phyloP scores from a whole-genome alignment of 2,888 invertebrate species.

The Himalopsyche tibetana region DNA sequence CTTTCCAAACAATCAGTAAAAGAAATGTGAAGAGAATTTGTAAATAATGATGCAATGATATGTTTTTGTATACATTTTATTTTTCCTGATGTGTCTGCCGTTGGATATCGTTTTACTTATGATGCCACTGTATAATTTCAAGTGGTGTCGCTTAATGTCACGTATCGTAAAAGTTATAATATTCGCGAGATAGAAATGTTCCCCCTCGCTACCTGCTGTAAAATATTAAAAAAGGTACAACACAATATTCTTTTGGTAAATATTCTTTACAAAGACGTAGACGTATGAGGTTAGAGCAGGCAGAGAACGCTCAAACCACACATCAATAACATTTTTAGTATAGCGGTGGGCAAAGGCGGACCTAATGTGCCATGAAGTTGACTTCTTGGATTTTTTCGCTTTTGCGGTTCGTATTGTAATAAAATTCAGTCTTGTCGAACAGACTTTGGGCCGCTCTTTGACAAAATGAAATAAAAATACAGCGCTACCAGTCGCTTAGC shows the following conservation, averaged over 20 bases:
- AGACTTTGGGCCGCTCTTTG: conserved; percentile 42
- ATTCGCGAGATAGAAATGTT: neutral
- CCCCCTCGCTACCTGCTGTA: neutral
- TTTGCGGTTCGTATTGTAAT: conserved; percentile 48
- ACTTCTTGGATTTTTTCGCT: conserved; percentile 46
- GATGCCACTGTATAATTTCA: too few species aligned
- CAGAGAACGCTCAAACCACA: conserved; percentile 18
- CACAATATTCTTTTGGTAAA: conserved; percentile 20
- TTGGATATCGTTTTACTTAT: too few species aligned
- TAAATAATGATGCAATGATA: too few species aligned
- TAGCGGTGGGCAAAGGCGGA: conserved; percentile 41
- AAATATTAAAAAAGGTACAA: conserved; percentile 26
- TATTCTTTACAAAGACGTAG: conserved; percentile 15
- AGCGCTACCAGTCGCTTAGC: neutral
- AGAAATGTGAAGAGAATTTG: too few species aligned
- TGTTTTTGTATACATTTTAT: too few species aligned
- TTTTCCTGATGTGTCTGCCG: too few species aligned
- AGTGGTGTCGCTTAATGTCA: too few species aligned
- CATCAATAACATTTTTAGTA: conserved; percentile 34
- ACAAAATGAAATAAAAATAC: conserved; percentile 28
- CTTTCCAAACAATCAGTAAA: too few species aligned
- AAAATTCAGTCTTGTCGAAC: conserved; percentile 40
- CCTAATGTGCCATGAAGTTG: conserved; percentile 49
- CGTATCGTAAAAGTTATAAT: too few species aligned
- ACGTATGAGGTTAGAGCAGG: neutral